phyloP scores from a whole-genome alignment of 2,888 invertebrate genomes.

The Hemaris fuciformis region DNA sequence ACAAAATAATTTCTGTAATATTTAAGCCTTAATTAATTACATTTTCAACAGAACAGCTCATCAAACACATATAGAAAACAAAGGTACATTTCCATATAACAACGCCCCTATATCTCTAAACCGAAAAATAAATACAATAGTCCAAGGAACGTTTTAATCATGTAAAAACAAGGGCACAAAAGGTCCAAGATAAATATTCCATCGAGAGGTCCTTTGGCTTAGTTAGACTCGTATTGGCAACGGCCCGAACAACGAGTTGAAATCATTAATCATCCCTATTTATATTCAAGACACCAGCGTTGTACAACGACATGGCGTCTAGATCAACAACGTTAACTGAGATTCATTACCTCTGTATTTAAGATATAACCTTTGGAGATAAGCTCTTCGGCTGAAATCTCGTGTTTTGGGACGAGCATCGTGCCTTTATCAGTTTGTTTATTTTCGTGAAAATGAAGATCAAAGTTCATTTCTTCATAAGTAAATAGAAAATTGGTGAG shows the following conservation, averaged over 20 bases:
- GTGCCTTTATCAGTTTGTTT: neutral
- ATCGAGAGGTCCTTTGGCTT: conserved; percentile 24
- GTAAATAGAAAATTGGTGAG: neutral
- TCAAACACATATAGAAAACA: too few relatives aligned
- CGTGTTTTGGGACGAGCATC: neutral
- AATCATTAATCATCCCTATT: conserved; percentile 39
- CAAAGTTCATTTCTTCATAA: neutral
- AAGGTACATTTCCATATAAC: too few relatives aligned
- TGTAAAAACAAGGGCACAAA: conserved; percentile 8
- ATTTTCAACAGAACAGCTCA: too few relatives aligned
- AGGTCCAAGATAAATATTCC: conserved; percentile 10
- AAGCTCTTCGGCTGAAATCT: neutral
- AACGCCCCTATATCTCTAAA: neutral
- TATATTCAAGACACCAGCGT: conserved; percentile 36
- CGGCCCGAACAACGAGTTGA: conserved; percentile 31
- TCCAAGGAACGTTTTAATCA: neutral
- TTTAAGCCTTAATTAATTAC: too few relatives aligned
- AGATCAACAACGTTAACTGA: conserved; percentile 34
- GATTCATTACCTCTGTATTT: conserved; percentile 15
- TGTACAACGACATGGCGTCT: conserved; percentile 30
- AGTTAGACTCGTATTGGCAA: conserved; percentile 32
- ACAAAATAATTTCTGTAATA: too few relatives aligned
- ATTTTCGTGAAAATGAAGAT: neutral
- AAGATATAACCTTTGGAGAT: neutral
- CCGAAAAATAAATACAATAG: neutral